Evolutionary conservation across 2,113 vertebrate genomes (phyloP).

Genomic region (Barbus barbus): DNA sequence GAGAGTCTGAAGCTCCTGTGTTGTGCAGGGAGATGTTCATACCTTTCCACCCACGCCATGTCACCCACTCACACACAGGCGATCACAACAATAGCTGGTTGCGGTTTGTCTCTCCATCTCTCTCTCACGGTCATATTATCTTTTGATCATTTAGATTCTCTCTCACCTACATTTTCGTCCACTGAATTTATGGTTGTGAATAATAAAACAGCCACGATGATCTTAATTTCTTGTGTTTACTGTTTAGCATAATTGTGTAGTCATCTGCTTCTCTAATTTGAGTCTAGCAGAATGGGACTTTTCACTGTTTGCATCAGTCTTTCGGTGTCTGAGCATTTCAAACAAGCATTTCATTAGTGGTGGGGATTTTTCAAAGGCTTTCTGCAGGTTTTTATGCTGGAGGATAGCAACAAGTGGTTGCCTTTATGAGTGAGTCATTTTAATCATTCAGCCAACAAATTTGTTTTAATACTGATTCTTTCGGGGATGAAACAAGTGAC

Average conservation of each 20-base stretch:
- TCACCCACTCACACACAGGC: constrained; percentile 54
- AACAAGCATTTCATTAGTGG: not conserved
- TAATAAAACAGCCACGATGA: not conserved
- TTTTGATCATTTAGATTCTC: not conserved
- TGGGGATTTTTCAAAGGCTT: not conserved
- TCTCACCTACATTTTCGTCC: not conserved
- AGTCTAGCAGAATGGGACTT: not conserved
- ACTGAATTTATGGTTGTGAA: not conserved
- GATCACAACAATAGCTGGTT: constrained; percentile 7
- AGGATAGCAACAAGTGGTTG: not conserved
- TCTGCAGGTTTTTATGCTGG: not conserved
- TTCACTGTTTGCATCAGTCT: not conserved
- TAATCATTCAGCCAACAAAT: not conserved
- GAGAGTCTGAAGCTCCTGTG: constrained; percentile 70
- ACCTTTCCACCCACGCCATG: constrained; percentile 67
- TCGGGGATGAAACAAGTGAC: not conserved
- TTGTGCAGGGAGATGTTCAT: constrained; percentile 61
- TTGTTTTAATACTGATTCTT: not conserved
- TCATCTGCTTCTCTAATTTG: not conserved
- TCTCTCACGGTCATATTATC: not conserved
- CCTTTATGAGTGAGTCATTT: not conserved
- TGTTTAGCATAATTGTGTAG: not conserved
- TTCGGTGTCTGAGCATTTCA: not conserved
- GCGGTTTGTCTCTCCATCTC: constrained; percentile 6
- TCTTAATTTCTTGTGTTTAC: not conserved